These are phyloP conservation scores for Diarsia mendica DNA, from an alignment of 2,888 invertebrate species.

Conservation along the genomic window DNA sequence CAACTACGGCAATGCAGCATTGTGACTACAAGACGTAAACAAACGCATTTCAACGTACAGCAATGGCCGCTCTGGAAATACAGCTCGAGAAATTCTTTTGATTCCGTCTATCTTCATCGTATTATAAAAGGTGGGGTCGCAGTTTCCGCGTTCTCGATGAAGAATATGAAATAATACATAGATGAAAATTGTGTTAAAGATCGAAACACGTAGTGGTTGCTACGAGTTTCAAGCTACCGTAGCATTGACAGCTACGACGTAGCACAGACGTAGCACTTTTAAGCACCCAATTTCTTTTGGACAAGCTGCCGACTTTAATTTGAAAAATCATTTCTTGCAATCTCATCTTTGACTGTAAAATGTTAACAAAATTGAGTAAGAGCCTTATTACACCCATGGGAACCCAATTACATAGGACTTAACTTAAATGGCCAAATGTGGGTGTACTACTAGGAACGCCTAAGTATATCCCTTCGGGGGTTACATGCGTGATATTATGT, in stretches of 20 bases:
- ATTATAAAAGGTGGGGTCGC: slow-evolving; percentile 13
- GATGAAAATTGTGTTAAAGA: not conserved
- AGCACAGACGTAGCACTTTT: slow-evolving; percentile 8
- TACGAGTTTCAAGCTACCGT: not conserved
- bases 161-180: not conserved
- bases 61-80: slow-evolving; percentile 48
- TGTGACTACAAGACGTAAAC: slow-evolving; percentile 36
- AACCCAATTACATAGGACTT: not conserved
- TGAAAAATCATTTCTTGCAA: not conserved
- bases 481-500: not conserved
- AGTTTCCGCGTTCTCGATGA: not conserved
- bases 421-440: not conserved
- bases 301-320: too few species aligned
- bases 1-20: slow-evolving; percentile 34
- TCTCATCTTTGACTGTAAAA: not conserved
- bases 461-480: too few species aligned
- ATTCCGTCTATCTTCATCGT: slow-evolving; percentile 36
- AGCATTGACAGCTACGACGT: slow-evolving; percentile 1
- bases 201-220: not conserved
- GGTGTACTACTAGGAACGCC: not conserved
- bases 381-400: not conserved
- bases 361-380: not conserved
- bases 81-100: slow-evolving; percentile 44
- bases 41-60: slow-evolving; percentile 49
- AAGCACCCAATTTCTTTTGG: not conserved